These are phyloP conservation scores for Macrochelys suwanniensis DNA, from an alignment of 2,797 vertebrate species.

Conservation along the genomic window DNA sequence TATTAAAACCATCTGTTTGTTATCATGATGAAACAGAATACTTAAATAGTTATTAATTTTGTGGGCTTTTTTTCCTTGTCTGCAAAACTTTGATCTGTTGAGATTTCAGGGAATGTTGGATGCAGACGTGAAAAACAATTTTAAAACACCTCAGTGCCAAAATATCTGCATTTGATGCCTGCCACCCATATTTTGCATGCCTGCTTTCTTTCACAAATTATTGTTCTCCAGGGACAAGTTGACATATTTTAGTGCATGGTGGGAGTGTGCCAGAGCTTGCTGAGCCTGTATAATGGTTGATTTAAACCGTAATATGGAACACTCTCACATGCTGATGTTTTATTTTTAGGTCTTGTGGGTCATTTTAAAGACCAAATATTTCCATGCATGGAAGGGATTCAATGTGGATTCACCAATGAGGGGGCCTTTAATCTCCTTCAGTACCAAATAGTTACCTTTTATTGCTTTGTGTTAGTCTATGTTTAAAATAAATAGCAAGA, in stretches of 20 bases:
- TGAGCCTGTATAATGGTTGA: slow-evolving; percentile 73
- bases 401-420: not conserved
- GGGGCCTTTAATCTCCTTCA: slow-evolving; percentile 14
- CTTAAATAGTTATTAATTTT: slow-evolving; percentile 89
- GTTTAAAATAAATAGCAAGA: not conserved
- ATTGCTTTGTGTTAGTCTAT: not conserved
- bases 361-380: slow-evolving; percentile 70
- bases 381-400: slow-evolving; percentile 12
- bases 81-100: slow-evolving; percentile 84
- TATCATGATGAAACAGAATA: slow-evolving; percentile 92
- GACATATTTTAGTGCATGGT: slow-evolving; percentile 54
- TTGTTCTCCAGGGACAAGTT: slow-evolving; percentile 65
- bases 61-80: slow-evolving; percentile 78
- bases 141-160: slow-evolving; percentile 75
- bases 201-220: slow-evolving; percentile 73
- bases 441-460: slow-evolving; percentile 14
- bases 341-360: slow-evolving; percentile 70
- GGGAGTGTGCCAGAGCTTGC: slow-evolving; percentile 67
- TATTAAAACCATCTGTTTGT: slow-evolving; percentile 98
- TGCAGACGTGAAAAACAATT: slow-evolving; percentile 72
- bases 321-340: slow-evolving; percentile 63
- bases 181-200: slow-evolving; percentile 68
- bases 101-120: slow-evolving; percentile 77
- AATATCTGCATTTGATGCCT: slow-evolving; percentile 64
- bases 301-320: slow-evolving; percentile 69